Conservation (phyloP, 2,113 vertebrate species). For the Panurus biarmicus region DNA sequence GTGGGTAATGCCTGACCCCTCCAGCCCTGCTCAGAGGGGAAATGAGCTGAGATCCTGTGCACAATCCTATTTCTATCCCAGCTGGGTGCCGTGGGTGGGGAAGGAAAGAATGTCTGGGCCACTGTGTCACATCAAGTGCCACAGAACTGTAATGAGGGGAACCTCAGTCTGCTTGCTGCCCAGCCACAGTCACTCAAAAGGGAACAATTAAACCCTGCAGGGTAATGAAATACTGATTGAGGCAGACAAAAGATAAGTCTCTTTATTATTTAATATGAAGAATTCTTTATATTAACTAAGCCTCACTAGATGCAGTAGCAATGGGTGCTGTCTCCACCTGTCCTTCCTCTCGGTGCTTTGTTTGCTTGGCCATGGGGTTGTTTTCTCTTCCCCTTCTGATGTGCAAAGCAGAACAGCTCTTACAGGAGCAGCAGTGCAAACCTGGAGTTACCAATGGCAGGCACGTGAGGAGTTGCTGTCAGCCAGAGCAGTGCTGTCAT, state of each 20-base stretch:
- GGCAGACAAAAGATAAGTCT: background rate
- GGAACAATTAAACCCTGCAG: background rate
- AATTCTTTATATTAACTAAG: background rate
- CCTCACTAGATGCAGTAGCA: background rate
- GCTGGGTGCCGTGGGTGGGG: background rate
- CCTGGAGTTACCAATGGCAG: background rate
- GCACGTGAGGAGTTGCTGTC: background rate
- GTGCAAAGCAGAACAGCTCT: background rate
- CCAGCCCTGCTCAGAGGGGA: background rate
- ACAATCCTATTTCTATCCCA: fast-evolving
- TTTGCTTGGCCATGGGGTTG: background rate
- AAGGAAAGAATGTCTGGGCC: background rate
- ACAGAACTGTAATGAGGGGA: fast-evolving
- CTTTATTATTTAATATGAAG: background rate
- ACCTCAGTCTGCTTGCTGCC: background rate
- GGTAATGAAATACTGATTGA: background rate
- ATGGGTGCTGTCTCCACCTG: background rate
- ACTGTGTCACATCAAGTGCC: fast-evolving
- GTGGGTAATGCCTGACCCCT: background rate
- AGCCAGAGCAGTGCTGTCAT: background rate
- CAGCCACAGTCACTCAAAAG: background rate
- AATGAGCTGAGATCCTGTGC: background rate
- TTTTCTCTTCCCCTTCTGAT: background rate
- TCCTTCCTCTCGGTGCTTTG: background rate
- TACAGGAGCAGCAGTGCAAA: background rate